phyloP scores from a whole-genome alignment of 2,888 invertebrate species.

The Agriopis aurantiaria region DNA sequence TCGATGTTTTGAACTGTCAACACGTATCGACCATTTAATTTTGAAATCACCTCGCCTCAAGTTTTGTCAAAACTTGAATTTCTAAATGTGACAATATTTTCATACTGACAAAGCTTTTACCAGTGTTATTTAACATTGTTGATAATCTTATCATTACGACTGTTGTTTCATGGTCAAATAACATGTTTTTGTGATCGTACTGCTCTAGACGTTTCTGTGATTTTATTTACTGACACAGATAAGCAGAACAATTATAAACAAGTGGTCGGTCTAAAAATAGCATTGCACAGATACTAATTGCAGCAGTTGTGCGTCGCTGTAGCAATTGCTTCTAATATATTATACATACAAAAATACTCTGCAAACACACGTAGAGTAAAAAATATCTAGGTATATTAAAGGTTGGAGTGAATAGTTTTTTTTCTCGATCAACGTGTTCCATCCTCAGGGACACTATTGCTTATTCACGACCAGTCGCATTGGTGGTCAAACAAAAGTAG shows the following conservation, averaged over 20 bases:
- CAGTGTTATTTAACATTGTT: constrained; percentile 3
- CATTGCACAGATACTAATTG: neutral
- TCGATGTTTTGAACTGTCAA: no score
- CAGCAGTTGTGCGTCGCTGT: neutral
- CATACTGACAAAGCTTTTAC: neutral
- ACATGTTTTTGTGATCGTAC: constrained; percentile 1
- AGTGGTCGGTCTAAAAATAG: neutral
- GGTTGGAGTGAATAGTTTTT: no score
- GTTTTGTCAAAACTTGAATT: no score
- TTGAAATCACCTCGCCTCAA: no score
- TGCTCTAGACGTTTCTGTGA: constrained; percentile 17
- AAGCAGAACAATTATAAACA: constrained; percentile 5
- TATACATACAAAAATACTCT: neutral
- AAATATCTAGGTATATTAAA: no score
- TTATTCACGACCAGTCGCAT: no score
- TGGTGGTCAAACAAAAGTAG: no score
- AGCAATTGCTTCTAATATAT: neutral
- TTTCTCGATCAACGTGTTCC: no score
- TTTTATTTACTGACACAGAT: constrained; percentile 10
- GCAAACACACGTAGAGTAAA: no score
- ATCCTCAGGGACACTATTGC: no score
- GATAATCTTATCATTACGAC: constrained; percentile 23
- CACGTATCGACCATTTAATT: no score
- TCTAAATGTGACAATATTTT: neutral
- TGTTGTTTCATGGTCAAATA: constrained; percentile 21